Percentiles rank a stretch among this genome's conserved stretches.
Evolutionary conservation across 2,888 invertebrate species (phyloP).

Genomic region (Caenorhabditis sinica): DNA sequence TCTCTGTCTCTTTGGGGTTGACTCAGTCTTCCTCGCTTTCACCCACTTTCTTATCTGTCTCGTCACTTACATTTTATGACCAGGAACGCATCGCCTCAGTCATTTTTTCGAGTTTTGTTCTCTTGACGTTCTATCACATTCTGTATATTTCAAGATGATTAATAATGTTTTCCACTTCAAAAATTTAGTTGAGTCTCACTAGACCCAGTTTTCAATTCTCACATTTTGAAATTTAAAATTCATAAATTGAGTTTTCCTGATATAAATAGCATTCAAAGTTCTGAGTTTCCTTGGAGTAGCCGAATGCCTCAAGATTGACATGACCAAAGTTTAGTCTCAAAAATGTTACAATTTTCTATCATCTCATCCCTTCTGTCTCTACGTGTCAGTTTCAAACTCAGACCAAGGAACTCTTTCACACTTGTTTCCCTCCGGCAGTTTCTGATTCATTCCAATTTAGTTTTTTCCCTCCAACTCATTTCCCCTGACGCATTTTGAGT

Average conservation of each 20-base stretch:
- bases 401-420: neutral
- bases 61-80: slow-evolving; percentile 38
- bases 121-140: slow-evolving; percentile 1
- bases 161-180: neutral
- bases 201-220: too few relatives aligned
- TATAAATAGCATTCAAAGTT: too few relatives aligned
- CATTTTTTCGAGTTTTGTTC: slow-evolving; percentile 29
- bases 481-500: slow-evolving; percentile 13
- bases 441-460: slow-evolving; percentile 11
- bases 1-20: slow-evolving; percentile 14
- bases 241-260: too few relatives aligned
- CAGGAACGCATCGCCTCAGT: slow-evolving; percentile 28
- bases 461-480: slow-evolving; percentile 17
- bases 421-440: slow-evolving; percentile 15
- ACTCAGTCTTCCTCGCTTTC: slow-evolving; percentile 33
- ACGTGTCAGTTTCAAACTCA: slow-evolving; percentile 1
- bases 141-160: neutral
- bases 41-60: slow-evolving; percentile 37
- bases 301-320: neutral
- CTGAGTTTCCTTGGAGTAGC: too few relatives aligned
- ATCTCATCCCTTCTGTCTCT: neutral
- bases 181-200: neutral
- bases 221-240: too few relatives aligned
- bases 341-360: slow-evolving; percentile 7
- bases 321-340: neutral